Evolutionary conservation across 2,888 invertebrate species (phyloP), one percentile per base, ranked within the genome.

Genomic region (Embidobia sp.): DNA sequence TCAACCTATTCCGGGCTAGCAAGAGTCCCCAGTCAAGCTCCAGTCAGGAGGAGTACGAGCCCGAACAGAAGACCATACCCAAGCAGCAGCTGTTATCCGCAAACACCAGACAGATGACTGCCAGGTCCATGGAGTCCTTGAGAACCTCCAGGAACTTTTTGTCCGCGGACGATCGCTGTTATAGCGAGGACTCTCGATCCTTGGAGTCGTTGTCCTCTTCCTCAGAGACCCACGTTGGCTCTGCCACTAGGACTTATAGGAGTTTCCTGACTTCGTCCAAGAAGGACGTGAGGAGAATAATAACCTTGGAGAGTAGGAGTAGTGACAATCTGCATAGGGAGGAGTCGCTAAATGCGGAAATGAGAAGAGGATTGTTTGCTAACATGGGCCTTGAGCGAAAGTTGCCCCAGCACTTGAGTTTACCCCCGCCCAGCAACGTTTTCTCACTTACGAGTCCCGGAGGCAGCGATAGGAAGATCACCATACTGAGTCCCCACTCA

Each of bases 401-500:
- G 69, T 89, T 91, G 19, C 92, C 94, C 13, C 94, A 93, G 82
- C 94, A 95, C 85, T 90, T 94, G 31, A 94, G 94, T 81, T 89
- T 94, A 29, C 94, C 94, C 5, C 94, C 94, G 5, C 93, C 94
- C 0, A 89, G 90, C 3, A 93, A 93, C 72, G 91, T 92, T 7
- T 91, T 92, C 49, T 91, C 91, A 37, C 80, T 91, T 31, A 91
- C 90, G 46, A 91, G 91, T 78, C 91, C 91, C 0, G 91, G 92
- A 1, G 86, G 88, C n/a, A 89, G 88, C 31, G 91, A 92, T 81
- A 86, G 94, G 8, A 92, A 92, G 80, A 92, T 96, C 53, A 95
- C 95, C 33, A 96, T 96, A 69, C 90, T 96, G 69, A 96, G 96
- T 81, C 94, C 95, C 0, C 95, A 94, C 87, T 94, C 94, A 84